Base-by-base conservation (phyloP, 2,113 vertebrate species). In the Dunckerocampus dactyliophorus region DNA sequence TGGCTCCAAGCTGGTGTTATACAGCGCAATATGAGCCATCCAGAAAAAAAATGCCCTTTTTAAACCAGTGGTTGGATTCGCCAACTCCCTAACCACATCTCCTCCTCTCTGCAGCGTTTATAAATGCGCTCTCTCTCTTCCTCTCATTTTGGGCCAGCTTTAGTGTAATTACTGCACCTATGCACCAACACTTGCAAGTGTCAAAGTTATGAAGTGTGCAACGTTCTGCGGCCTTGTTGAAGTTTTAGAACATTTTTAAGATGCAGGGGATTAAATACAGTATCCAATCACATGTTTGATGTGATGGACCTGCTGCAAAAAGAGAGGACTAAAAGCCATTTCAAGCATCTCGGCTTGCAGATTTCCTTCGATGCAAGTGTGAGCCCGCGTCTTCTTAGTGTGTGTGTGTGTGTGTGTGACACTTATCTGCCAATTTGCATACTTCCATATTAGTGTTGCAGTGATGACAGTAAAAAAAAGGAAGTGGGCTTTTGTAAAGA, bases 401-500 rank as follows among this genome's bases (percentile, higher is more conserved):
- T 16, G 51, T 31, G 28, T n/a, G 62, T 61, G 65, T 75, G 52
- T 62, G 73, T 62, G 59, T 77, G 71, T 84, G 75, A 79, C 84
- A 81, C 77, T 67, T 77, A 73, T 82, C 73, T 77, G 60, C 79
- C 73, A 59, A 85, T 85, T 80, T 86, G 70, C 77, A 77, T 83
- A 74, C 43, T 74, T 69, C 65, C 67, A 79, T 67, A 69, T 70
- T 79, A 73, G 59, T 62, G 67, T 53, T 34, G 72, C 60, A 63
- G 67, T 59, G 77, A 82, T 87, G 84, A 87, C 84, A 82, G 80
- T 82, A 77, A 82, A 89, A 80, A n/a, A 81, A 90, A 91, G 91
- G 91, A 92, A 91, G 89, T 92, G 83, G 75, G 84, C 89, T 87
- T 92, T 92, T 91, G 89, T 91, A 77, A 82, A 81, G 79, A 64